Evolutionary conservation across 2,797 vertebrate species (phyloP).

Genomic region (Falco concolor): DNA sequence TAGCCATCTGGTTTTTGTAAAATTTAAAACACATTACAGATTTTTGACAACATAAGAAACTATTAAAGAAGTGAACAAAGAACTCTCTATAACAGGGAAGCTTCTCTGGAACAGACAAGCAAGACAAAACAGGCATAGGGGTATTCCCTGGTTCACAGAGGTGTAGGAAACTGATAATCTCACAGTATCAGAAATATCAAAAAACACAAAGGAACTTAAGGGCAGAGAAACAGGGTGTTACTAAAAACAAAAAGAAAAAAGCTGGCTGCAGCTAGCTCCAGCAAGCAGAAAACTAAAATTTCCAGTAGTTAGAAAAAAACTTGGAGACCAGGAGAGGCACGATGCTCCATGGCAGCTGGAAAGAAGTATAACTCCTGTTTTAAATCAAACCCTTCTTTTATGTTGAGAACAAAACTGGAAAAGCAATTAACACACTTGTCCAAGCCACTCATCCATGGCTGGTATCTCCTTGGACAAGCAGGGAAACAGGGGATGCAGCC

Average conservation of each 20-base stretch:
- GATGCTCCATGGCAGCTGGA: not conserved
- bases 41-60: not conserved
- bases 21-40: not conserved
- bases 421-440: not conserved
- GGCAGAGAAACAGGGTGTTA: not conserved
- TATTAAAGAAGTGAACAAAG: not conserved
- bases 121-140: not conserved
- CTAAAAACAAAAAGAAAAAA: not conserved
- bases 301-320: not conserved
- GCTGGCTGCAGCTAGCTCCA: not conserved
- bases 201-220: not conserved
- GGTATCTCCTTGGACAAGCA: not conserved
- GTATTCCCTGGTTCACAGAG: not conserved
- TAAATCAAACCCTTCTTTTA: not conserved
- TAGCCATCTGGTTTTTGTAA: not conserved
- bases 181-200: not conserved
- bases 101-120: not conserved
- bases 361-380: not conserved
- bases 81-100: not conserved
- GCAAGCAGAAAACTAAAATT: not conserved
- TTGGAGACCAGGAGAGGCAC: not conserved
- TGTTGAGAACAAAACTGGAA: not conserved
- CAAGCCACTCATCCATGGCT: not conserved
- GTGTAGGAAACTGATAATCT: not conserved
- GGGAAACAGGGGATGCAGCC: not conserved